phyloP scores from a whole-genome alignment of 2,113 vertebrate genomes.

The Columba livia region DNA sequence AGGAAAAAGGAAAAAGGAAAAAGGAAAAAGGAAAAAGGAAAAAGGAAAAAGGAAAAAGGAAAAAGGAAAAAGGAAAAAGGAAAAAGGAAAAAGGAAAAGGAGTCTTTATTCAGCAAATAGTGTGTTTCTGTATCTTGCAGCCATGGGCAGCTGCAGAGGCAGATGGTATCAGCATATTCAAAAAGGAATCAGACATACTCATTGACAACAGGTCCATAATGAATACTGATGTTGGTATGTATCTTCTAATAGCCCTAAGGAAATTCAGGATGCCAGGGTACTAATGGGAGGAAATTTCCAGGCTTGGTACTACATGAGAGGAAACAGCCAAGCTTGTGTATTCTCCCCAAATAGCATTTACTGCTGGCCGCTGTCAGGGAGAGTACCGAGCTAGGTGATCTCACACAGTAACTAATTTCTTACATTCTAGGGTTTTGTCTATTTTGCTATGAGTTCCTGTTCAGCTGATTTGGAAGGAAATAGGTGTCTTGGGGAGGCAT shows the following conservation, averaged over 20 bases:
- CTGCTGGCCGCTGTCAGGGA: not conserved
- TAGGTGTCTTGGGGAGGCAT: not conserved
- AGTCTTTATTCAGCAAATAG: not conserved
- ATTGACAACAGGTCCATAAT: not conserved
- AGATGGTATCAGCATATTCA: not conserved
- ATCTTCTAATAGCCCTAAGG: not conserved
- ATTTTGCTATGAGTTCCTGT: not conserved
- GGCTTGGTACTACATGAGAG: not conserved
- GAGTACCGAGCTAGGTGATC: not conserved
- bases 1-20: too few species aligned
- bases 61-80: too few species aligned
- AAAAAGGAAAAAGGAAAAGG: too few species aligned
- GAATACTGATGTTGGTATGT: not conserved
- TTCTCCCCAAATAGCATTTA: not conserved
- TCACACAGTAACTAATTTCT: not conserved
- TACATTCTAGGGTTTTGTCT: not conserved
- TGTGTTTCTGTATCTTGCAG: not conserved
- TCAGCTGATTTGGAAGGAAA: not conserved
- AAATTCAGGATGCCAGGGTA: not conserved
- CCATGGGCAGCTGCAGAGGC: not conserved
- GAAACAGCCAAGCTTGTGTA: not conserved
- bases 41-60: too few species aligned
- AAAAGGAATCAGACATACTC: not conserved
- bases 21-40: too few species aligned
- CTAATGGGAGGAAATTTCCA: not conserved